These are phyloP conservation scores for Tigriopus japonicus DNA, from an alignment of 1,140 invertebrate species.

Conservation along the genomic window DNA sequence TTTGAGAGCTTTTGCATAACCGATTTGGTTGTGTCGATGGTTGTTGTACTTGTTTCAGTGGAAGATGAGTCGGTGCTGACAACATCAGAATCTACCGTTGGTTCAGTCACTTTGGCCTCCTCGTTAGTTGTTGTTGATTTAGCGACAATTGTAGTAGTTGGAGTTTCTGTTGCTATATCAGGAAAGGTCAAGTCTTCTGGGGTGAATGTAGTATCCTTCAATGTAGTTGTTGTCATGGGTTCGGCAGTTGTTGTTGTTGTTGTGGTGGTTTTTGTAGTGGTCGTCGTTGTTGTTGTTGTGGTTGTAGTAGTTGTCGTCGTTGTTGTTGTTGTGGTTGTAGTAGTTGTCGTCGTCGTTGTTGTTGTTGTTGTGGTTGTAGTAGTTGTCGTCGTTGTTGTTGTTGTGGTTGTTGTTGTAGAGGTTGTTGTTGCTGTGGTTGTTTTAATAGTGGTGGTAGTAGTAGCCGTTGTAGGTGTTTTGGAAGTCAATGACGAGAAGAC, in stretches of 20 bases:
- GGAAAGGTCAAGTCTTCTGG: no score
- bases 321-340: not conserved
- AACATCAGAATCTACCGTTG: no score
- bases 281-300: constrained; percentile 3
- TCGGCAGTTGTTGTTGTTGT: not conserved
- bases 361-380: constrained; percentile 1
- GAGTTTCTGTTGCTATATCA: no score
- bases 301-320: not conserved
- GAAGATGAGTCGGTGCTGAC: no score
- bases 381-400: not conserved
- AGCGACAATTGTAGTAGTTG: no score
- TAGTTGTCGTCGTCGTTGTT: not conserved
- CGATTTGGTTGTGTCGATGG: no score
- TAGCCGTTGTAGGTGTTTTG: not conserved
- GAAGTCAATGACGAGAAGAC: not conserved
- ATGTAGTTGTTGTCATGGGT: no score
- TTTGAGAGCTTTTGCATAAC: no score
- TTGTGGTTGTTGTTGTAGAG: not conserved
- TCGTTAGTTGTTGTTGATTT: no score
- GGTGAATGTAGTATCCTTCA: no score
- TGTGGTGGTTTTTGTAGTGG: not conserved
- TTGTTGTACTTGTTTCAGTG: no score
- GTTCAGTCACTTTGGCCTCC: no score
- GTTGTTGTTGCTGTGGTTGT: not conserved
- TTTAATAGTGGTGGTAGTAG: not conserved